These are phyloP conservation scores for Eutrigla gurnardus DNA, from an alignment of 2,797 vertebrate species.

Conservation along the genomic window DNA sequence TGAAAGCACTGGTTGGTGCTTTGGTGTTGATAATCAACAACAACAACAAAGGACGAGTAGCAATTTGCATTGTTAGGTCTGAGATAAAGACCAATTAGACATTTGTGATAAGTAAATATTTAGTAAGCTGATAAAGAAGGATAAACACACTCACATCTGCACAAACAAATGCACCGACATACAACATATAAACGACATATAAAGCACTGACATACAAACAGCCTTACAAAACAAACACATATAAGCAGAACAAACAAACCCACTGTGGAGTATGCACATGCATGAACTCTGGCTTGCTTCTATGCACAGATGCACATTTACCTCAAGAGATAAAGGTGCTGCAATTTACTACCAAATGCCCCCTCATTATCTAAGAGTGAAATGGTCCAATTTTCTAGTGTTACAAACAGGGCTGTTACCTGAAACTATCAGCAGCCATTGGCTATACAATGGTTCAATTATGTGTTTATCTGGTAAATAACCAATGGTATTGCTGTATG, in stretches of 20 bases:
- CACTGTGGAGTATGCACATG: background rate
- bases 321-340: constrained; percentile 52
- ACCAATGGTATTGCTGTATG: background rate
- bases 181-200: no score
- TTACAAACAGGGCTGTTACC: constrained; percentile 31
- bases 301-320: constrained; percentile 27
- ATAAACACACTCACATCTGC: constrained; percentile 2
- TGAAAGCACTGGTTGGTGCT: background rate
- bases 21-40: background rate
- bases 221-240: background rate
- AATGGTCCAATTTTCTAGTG: constrained; percentile 64
- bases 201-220: background rate
- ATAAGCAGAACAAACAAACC: constrained; percentile 8
- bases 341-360: constrained; percentile 60
- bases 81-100: background rate
- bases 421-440: constrained; percentile 20
- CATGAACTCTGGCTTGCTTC: background rate
- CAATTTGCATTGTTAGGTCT: background rate
- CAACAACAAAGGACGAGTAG: background rate
- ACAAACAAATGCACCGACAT: background rate
- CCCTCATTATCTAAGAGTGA: constrained; percentile 48
- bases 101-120: background rate
- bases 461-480: constrained; percentile 28
- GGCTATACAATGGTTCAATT: constrained; percentile 25
- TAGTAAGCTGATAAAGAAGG: background rate